Base-by-base conservation (phyloP, 2,888 invertebrate species). In the Drosophila mettleri region DNA sequence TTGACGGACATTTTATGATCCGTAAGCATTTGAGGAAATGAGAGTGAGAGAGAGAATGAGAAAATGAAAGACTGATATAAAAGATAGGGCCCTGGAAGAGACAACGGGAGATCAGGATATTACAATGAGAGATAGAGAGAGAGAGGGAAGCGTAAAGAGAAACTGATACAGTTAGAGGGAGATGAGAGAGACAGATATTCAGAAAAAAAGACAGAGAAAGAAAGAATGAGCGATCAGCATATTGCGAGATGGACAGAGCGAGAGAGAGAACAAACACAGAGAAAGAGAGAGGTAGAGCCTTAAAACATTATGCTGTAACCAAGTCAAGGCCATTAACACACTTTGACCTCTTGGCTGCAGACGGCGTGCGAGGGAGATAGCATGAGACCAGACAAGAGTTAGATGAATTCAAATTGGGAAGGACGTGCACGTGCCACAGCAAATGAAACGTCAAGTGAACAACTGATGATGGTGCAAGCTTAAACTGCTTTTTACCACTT, bases 401-500 rank as follows among this genome's bases (percentile, higher is more conserved):
- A 18, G 43, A 24, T 10, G 24, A 10, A 10, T 14, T 14, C 43
- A 5, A 5, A 18, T 27, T 45, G 12, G 12, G 18, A 45, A 12
- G 27, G 29, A 45, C 27, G 27, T 7, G 45, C 45, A 45, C 45
- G 45, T 45, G 45, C 29, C 29, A 18, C 27, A 33, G 39, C 22
- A 58, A 59, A 53, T 64, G 34, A 45, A 64, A 45, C 57, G 34
- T 16, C 22, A 49, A 49, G 64, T 68, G 43, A 36, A 64, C 75
- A 73, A 64, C 74, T 74, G 59, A 59, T 59, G 55, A 69, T 69
- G 51, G 63, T 31, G 18, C 27, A 34, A 46, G 75, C 53, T 49
- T 53, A 45, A 46, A 54, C 54, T 59, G 53, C 51, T 54, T 41
- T 46, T 46, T 46, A 6, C 27, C 27, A 57, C 43, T 49, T 49